Evolutionary conservation across 2,797 vertebrate species (phyloP).

Genomic region (Helarctos malayanus): DNA sequence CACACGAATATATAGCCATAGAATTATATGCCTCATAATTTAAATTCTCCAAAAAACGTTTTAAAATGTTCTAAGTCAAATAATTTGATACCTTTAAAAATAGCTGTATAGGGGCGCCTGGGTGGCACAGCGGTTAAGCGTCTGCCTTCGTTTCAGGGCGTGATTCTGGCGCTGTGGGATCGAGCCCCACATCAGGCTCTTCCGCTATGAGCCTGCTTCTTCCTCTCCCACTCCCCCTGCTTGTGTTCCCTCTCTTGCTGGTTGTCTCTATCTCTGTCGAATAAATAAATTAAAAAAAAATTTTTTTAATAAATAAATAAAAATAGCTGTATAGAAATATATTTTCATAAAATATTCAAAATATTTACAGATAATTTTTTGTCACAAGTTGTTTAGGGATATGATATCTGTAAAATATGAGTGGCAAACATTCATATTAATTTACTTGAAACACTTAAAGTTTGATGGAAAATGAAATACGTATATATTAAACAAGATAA

Average conservation of each 20-base stretch:
- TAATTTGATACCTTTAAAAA: not conserved
- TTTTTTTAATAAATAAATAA: constrained; percentile 1
- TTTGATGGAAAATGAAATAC: not conserved
- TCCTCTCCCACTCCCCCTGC: too few species aligned
- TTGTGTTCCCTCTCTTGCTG: too few species aligned
- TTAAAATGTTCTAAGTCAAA: not conserved
- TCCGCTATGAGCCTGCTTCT: too few species aligned
- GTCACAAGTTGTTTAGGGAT: not conserved
- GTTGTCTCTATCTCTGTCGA: too few species aligned
- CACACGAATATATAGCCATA: not conserved
- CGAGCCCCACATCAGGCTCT: too few species aligned
- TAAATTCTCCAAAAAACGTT: not conserved
- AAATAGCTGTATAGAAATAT: not conserved
- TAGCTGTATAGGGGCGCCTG: not conserved
- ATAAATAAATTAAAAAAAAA: too few species aligned
- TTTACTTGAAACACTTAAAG: not conserved
- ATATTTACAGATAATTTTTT: not conserved
- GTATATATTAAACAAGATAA: not conserved
- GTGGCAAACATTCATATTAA: not conserved
- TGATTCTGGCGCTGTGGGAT: too few species aligned
- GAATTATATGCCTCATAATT: not conserved
- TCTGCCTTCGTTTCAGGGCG: too few species aligned
- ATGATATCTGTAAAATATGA: not conserved
- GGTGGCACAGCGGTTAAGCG: too few species aligned
- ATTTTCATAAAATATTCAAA: not conserved